Evolutionary conservation across 1,140 invertebrate species (phyloP), one percentile per base, ranked within the genome.

Genomic region (Trichonephila clavipes): DNA sequence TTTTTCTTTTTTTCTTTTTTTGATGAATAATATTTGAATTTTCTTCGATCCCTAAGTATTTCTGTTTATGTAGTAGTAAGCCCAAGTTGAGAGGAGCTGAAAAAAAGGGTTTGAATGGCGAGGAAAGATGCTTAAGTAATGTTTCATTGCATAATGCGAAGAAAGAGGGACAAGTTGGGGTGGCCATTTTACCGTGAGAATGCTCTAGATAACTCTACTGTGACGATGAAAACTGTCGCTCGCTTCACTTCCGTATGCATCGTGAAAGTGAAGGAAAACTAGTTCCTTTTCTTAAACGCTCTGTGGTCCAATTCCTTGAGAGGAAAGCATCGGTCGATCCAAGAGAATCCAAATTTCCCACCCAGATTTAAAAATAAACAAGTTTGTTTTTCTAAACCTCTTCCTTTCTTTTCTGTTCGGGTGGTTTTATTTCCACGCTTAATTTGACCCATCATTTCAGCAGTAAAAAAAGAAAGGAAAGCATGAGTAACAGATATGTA

Each of bases 241-340:
- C n/a, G 24, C 6, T 69, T 40, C n/a, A 92, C 91, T 92, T 92
- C 91, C 91, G 91, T 87, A 92, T 87, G 34, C 59, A 81, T 58
- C 59, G 34, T 28, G 85, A 92, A 72, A 92, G 83, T 92, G 83
- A 87, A 92, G 83, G 91, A 92, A 92, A 92, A 87, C 91, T 72
- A 77, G 90, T 87, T 92, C 82, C 28, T 51, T 58, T 83, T 59
- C 44, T 83, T 83, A 92, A 92, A 66, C 14, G 72, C 59, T 85
- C 59, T 77, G 61, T 85, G 59, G 61, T 92, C 90, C 81, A 92
- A 81, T 92, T 92, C 77, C 28, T 16, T 40, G n/a, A 59, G 51
- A 90, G 89, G 66, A 69, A 89, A 62, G 86, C 83, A 88, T 88
- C 61, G 12, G 59, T 44, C 61, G 72, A 87, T 64, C 40, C 21